These are phyloP conservation scores for Paralvinella palmiformis DNA, from an alignment of 1,140 invertebrate species.

Conservation along the genomic window DNA sequence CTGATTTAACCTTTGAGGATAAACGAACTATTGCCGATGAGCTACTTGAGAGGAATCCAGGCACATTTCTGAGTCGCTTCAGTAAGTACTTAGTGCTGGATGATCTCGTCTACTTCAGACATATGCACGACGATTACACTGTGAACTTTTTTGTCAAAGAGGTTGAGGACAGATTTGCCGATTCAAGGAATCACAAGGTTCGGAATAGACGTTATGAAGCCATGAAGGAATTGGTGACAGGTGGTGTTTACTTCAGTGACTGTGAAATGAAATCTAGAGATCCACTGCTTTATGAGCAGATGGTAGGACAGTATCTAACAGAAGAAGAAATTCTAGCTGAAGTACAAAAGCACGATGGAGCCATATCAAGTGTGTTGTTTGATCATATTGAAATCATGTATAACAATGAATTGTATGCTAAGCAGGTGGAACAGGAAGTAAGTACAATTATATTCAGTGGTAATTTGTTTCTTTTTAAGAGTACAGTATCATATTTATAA, in stretches of 20 bases:
- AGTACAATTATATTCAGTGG: slow-evolving; percentile 8
- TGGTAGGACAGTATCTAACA: slow-evolving; percentile 76
- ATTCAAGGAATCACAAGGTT: slow-evolving; percentile 31
- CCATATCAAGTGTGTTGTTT: slow-evolving; percentile 49
- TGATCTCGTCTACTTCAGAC: slow-evolving; percentile 64
- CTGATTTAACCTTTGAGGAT: slow-evolving; percentile 62
- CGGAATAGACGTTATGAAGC: slow-evolving; percentile 79
- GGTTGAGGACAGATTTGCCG: slow-evolving; percentile 49
- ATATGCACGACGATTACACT: slow-evolving; percentile 54
- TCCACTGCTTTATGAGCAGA: slow-evolving; percentile 79
- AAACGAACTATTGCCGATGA: slow-evolving; percentile 64
- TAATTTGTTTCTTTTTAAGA: background rate
- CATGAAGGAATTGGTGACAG: slow-evolving; percentile 64
- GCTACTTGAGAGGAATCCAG: slow-evolving; percentile 61
- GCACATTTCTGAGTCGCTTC: slow-evolving; percentile 68
- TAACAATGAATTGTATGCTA: slow-evolving; percentile 58
- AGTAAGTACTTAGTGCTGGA: slow-evolving; percentile 63
- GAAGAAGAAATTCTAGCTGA: slow-evolving; percentile 63
- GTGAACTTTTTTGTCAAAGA: slow-evolving; percentile 56
- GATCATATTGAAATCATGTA: slow-evolving; percentile 56
- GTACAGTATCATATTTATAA: background rate
- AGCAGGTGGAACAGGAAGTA: slow-evolving; percentile 60
- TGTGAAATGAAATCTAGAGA: slow-evolving; percentile 87
- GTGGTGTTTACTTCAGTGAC: slow-evolving; percentile 79
- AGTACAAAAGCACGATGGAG: slow-evolving; percentile 31